Evolutionary conservation across 2,113 vertebrate genomes (phyloP).

Genomic region (Antennarius striatus): DNA sequence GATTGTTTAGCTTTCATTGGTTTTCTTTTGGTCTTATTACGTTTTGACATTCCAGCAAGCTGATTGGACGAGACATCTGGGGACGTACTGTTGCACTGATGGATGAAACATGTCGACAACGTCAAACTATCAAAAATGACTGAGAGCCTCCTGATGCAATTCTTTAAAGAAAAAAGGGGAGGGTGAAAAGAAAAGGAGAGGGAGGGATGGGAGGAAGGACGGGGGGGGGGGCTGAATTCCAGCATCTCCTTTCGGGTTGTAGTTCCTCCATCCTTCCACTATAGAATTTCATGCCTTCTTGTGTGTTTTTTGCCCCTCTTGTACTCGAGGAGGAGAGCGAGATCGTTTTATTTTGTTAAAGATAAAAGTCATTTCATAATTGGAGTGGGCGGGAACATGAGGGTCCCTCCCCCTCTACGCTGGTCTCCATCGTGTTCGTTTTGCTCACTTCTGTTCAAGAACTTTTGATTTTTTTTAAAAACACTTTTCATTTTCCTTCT

Average conservation of each 20-base stretch:
- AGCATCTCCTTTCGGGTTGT: too few relatives aligned
- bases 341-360: conserved; percentile 39
- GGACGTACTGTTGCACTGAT: conserved; percentile 78
- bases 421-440: conserved; percentile 78
- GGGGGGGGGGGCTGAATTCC: neutral
- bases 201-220: neutral
- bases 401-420: conserved; percentile 73
- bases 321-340: conserved; percentile 38
- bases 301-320: conserved; percentile 5
- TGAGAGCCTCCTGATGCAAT: conserved; percentile 72
- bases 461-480: conserved; percentile 55
- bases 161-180: conserved; percentile 35
- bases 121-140: conserved; percentile 61
- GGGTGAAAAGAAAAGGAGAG: conserved; percentile 22
- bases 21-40: conserved; percentile 42
- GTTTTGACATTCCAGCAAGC: conserved; percentile 83
- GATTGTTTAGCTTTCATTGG: conserved; percentile 26
- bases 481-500: conserved; percentile 18
- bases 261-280: neutral
- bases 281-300: neutral
- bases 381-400: conserved; percentile 58
- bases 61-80: conserved; percentile 83
- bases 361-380: conserved; percentile 38
- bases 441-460: conserved; percentile 73
- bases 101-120: conserved; percentile 47